phyloP scores from a whole-genome alignment of 2,888 invertebrate species.

The Sericinus montela region DNA sequence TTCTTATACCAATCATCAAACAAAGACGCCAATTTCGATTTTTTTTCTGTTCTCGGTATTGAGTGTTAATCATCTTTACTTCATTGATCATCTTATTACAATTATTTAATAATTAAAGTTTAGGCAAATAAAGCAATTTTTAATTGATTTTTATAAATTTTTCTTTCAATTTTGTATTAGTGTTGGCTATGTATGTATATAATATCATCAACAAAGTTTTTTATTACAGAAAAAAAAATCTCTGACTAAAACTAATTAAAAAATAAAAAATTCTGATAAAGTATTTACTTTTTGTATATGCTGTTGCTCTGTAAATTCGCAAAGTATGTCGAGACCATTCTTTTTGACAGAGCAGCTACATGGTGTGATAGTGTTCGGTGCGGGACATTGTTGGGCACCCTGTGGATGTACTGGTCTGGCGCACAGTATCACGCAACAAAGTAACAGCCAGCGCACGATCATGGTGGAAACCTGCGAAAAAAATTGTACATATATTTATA shows the following conservation, averaged over 20 bases:
- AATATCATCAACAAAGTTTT: too few relatives aligned
- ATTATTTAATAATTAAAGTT: too few relatives aligned
- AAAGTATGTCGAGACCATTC: conserved; percentile 92
- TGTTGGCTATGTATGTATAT: too few relatives aligned
- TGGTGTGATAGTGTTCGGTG: conserved; percentile 85
- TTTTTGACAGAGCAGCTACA: conserved; percentile 92
- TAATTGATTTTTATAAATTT: too few relatives aligned
- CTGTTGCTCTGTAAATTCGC: conserved; percentile 90
- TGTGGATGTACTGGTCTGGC: conserved; percentile 69
- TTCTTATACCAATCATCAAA: too few relatives aligned
- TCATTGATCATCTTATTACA: too few relatives aligned
- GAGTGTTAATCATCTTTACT: too few relatives aligned
- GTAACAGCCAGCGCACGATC: conserved; percentile 73
- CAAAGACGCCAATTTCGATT: too few relatives aligned
- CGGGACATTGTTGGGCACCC: conserved; percentile 86
- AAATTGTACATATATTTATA: not conserved
- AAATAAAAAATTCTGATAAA: not conserved
- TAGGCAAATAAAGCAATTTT: too few relatives aligned
- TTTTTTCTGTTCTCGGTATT: too few relatives aligned
- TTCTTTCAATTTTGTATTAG: too few relatives aligned
- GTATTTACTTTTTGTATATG: conserved; percentile 81
- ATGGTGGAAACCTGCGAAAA: conserved; percentile 54
- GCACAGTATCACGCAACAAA: conserved; percentile 76
- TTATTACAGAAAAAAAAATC: too few relatives aligned
- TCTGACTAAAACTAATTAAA: not conserved